These are phyloP conservation scores for Poecilia gillii DNA, from an alignment of 2,797 vertebrate species.

Conservation along the genomic window DNA sequence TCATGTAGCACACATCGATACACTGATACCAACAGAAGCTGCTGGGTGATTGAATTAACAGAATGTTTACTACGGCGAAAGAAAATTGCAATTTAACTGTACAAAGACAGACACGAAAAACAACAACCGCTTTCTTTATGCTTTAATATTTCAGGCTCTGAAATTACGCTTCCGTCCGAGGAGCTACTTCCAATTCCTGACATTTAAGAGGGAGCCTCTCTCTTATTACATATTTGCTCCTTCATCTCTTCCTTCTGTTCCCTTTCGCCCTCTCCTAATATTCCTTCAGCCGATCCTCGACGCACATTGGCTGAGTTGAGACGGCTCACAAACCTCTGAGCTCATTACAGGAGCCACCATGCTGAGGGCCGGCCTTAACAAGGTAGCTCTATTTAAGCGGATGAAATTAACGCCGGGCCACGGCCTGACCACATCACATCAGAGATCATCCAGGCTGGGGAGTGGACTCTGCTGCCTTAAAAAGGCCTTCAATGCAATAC, in stretches of 20 bases:
- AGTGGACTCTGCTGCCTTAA: constrained; percentile 36
- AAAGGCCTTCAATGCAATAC: constrained; percentile 36
- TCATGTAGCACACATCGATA: background rate
- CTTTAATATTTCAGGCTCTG: constrained; percentile 50
- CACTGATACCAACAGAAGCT: constrained; percentile 9
- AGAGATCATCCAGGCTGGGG: constrained; percentile 43
- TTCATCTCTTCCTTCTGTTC: constrained; percentile 16
- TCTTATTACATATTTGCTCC: constrained; percentile 38
- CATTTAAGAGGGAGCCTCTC: constrained; percentile 48
- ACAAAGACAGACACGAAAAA: constrained; percentile 32
- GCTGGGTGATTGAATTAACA: constrained; percentile 24
- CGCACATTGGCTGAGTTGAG: background rate
- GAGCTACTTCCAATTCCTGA: constrained; percentile 45
- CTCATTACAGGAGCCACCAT: constrained; percentile 58
- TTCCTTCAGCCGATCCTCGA: constrained; percentile 27
- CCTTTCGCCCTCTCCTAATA: constrained; percentile 21
- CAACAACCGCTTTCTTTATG: constrained; percentile 18
- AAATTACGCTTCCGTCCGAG: constrained; percentile 48
- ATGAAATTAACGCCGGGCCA: constrained; percentile 56
- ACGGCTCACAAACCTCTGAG: constrained; percentile 55
- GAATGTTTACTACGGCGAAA: constrained; percentile 31
- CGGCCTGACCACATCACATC: constrained; percentile 43
- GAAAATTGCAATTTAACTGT: constrained; percentile 41
- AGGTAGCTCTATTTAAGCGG: constrained; percentile 58
- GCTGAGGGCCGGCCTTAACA: constrained; percentile 50